phyloP scores from a whole-genome alignment of 2,888 invertebrate genomes.

The Lasius platythorax region DNA sequence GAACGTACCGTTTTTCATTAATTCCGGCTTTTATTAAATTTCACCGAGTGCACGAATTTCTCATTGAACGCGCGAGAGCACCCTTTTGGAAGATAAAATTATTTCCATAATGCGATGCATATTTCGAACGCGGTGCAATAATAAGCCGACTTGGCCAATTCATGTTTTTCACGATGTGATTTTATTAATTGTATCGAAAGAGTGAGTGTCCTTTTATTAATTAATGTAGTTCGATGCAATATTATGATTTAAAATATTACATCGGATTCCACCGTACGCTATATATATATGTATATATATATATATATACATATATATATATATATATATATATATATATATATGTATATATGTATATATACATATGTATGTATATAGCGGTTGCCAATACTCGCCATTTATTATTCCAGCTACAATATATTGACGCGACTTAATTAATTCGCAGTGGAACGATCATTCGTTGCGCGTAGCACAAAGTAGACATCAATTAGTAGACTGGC shows the following conservation, averaged over 20 bases:
- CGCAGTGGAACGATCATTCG: conserved; percentile 20
- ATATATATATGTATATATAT: background rate
- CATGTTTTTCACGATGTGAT: conserved; percentile 48
- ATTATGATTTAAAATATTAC: conserved; percentile 49
- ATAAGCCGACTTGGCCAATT: conserved; percentile 50
- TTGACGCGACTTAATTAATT: conserved; percentile 51
- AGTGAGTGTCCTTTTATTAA: conserved; percentile 53
- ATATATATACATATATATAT: too few species aligned
- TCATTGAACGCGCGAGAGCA: conserved; percentile 23
- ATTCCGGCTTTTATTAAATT: conserved; percentile 52
- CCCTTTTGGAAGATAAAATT: conserved; percentile 48
- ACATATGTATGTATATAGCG: background rate
- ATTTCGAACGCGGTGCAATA: conserved; percentile 49
- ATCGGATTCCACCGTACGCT: conserved; percentile 17
- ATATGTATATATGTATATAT: background rate
- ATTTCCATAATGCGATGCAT: conserved; percentile 46
- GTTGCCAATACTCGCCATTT: conserved; percentile 45
- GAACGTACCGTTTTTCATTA: conserved; percentile 42
- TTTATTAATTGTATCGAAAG: conserved; percentile 46
- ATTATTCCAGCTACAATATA: conserved; percentile 44
- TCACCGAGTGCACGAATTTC: conserved; percentile 38
- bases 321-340: background rate
- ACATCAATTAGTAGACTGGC: conserved; percentile 44
- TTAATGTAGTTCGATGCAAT: conserved; percentile 46
- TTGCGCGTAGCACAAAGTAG: conserved; percentile 35